Percentiles rank a stretch among this genome's conserved stretches.
Conservation (phyloP, 30 jellyfish, hydroid and myxozoan species). For the Clytia hemisphaerica region DNA sequence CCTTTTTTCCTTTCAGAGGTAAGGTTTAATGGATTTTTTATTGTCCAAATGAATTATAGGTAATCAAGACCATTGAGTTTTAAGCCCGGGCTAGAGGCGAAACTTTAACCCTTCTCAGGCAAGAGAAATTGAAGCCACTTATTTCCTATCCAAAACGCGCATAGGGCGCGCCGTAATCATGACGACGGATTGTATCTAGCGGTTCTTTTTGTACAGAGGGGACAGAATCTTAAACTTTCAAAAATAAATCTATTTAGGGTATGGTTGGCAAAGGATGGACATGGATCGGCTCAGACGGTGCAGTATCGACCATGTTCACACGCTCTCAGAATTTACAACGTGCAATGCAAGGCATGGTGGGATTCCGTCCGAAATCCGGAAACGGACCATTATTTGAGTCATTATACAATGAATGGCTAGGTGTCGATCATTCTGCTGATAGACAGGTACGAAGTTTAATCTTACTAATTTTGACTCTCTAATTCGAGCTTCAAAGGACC, state of each 20-base stretch:
- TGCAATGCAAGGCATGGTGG: constrained; percentile 98
- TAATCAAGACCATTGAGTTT: background rate
- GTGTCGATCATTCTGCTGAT: constrained; percentile 15
- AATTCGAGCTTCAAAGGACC: too few species aligned
- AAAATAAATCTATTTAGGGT: constrained; percentile 32
- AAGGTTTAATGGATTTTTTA: background rate
- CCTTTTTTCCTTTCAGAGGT: background rate
- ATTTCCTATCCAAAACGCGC: too few species aligned
- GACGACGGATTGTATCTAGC: too few species aligned
- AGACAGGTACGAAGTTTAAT: background rate
- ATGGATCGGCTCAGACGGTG: constrained; percentile 96
- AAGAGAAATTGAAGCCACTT: too few species aligned
- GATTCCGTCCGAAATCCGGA: constrained; percentile 74
- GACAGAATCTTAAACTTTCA: background rate
- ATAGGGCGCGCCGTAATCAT: too few species aligned
- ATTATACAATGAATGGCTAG: constrained; percentile 42
- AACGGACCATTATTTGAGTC: constrained; percentile 36
- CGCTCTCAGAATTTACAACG: constrained; percentile 66
- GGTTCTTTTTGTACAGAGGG: background rate
- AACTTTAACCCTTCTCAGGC: background rate
- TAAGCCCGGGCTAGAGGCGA: background rate
- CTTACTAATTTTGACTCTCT: too few species aligned
- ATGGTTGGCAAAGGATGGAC: constrained; percentile 99
- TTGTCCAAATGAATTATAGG: background rate
- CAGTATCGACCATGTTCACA: constrained; percentile 65